These are phyloP conservation scores for Nephrotoma guestfalica DNA, from an alignment of 2,888 invertebrate genomes.

Conservation along the genomic window DNA sequence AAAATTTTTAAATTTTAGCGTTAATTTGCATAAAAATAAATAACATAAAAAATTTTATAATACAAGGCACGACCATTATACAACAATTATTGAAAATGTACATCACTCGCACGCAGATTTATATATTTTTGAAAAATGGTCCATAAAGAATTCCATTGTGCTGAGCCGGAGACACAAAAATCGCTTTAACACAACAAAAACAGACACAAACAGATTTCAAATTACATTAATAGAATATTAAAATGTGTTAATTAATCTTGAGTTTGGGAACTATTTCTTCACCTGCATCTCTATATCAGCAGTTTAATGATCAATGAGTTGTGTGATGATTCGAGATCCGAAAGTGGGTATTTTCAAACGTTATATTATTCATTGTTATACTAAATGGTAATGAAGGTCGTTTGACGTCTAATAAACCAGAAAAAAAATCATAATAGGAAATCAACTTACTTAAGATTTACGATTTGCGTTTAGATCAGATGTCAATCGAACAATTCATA, in stretches of 20 bases:
- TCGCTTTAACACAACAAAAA: background rate
- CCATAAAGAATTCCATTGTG: background rate
- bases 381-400: background rate
- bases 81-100: background rate
- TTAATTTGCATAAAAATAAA: background rate
- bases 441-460: background rate
- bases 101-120: background rate
- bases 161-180: background rate
- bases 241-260: background rate
- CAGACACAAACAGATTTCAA: background rate
- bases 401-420: background rate
- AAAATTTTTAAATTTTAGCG: background rate
- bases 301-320: background rate
- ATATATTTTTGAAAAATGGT: background rate
- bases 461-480: background rate
- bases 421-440: background rate
- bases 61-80: background rate
- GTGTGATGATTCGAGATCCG: background rate
- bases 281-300: background rate
- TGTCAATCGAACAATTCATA: background rate
- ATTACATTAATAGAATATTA: background rate
- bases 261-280: background rate
- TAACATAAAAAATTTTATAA: background rate
- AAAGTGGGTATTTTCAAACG: background rate
- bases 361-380: background rate